phyloP scores from a whole-genome alignment of 2,888 invertebrate species.

The Dyspetes luteomarginatus region DNA sequence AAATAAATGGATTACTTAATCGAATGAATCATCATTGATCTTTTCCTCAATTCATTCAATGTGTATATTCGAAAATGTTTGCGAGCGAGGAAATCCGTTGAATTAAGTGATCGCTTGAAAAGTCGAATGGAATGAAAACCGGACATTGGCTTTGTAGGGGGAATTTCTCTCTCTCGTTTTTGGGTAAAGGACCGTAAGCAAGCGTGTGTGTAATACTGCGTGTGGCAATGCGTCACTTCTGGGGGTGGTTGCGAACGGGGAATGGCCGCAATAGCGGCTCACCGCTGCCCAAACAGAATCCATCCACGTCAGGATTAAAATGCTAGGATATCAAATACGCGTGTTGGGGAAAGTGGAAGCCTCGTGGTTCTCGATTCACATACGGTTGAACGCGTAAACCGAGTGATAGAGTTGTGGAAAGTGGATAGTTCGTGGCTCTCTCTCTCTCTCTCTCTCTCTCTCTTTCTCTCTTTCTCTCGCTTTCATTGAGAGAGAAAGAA shows the following conservation, averaged over 20 bases:
- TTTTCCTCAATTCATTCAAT: background rate
- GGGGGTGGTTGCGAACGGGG: conserved; percentile 45
- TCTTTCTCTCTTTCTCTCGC: background rate
- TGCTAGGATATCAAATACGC: conserved; percentile 80
- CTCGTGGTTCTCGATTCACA: conserved; percentile 37
- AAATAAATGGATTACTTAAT: too few relatives aligned
- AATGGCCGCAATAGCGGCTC: conserved; percentile 59
- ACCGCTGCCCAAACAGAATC: conserved; percentile 81
- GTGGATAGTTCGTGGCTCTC: conserved; percentile 55
- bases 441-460: background rate
- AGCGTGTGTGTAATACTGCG: conserved; percentile 59
- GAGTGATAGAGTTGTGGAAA: conserved; percentile 63
- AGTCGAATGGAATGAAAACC: conserved; percentile 28
- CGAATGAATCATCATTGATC: too few relatives aligned
- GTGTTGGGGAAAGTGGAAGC: conserved; percentile 61
- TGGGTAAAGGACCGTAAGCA: conserved; percentile 51
- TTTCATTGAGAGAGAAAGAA: too few relatives aligned
- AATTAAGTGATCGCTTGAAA: conserved; percentile 21
- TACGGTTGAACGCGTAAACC: conserved; percentile 57
- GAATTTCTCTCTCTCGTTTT: conserved; percentile 47
- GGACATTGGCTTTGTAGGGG: conserved; percentile 39
- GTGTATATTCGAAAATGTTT: background rate
- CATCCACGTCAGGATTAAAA: conserved; percentile 83
- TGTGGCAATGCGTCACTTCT: conserved; percentile 62
- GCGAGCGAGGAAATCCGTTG: background rate